phyloP scores from a whole-genome alignment of 2,797 vertebrate genomes.

The Muscicapa striata region DNA sequence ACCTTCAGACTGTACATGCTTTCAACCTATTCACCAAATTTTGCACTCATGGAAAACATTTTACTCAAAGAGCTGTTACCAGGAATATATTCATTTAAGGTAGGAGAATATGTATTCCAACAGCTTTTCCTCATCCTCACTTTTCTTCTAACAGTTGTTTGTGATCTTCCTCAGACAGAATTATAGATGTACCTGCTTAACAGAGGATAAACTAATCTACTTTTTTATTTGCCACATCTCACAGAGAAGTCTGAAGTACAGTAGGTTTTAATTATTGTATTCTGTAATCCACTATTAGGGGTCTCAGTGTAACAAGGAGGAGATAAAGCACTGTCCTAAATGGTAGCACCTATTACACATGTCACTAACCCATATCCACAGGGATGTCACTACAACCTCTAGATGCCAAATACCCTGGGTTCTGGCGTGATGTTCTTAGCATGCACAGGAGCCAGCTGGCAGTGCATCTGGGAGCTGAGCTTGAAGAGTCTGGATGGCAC shows the following conservation, averaged over 20 bases:
- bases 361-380: constrained; percentile 25
- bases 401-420: constrained; percentile 44
- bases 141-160: background rate
- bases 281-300: background rate
- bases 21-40: background rate
- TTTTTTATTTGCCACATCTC: background rate
- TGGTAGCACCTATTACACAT: background rate
- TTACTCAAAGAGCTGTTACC: background rate
- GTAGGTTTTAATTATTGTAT: background rate
- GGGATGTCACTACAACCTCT: constrained; percentile 23
- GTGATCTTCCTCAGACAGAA: background rate
- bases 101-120: background rate
- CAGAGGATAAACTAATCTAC: background rate
- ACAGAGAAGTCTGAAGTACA: background rate
- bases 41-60: background rate
- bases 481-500: background rate
- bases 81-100: background rate
- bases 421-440: constrained; percentile 11
- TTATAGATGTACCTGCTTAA: background rate
- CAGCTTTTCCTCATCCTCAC: background rate
- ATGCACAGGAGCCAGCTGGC: constrained; percentile 34
- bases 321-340: background rate
- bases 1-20: background rate
- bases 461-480: background rate
- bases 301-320: background rate